Evolutionary conservation across 2,797 vertebrate genomes (phyloP).

Genomic region (Ptychadena robeensis): DNA sequence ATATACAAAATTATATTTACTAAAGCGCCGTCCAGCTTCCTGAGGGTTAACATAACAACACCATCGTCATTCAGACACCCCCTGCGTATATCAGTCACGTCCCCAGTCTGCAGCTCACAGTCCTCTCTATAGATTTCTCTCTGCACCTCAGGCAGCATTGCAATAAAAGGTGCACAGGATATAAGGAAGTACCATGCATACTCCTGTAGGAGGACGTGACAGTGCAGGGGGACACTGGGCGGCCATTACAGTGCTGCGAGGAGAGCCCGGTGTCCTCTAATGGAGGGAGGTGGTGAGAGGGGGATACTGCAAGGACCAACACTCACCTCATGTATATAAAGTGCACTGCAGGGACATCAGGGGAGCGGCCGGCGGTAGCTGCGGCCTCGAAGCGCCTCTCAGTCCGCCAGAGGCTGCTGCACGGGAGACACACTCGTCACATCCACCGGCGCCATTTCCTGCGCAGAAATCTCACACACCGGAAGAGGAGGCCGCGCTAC

Average conservation of each 20-base stretch:
- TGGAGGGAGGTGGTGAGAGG: not conserved
- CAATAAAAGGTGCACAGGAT: no score
- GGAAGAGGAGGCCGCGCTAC: conserved; percentile 67
- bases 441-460: conserved; percentile 92
- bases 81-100: no score
- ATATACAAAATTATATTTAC: no score
- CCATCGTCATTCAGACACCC: no score
- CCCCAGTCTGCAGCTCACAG: no score
- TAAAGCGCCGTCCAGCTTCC: no score
- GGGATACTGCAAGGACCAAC: not conserved
- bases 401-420: conserved; percentile 82
- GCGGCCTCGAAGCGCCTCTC: conserved; percentile 66
- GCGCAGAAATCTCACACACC: conserved; percentile 72
- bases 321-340: conserved; percentile 78
- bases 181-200: no score
- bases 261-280: not conserved
- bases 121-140: no score
- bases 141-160: no score
- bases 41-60: no score
- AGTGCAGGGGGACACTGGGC: not conserved
- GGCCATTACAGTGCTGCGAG: not conserved
- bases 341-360: conserved; percentile 71
- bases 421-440: conserved; percentile 84
- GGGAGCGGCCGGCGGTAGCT: conserved; percentile 63
- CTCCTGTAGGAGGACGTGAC: not conserved